phyloP scores from a whole-genome alignment of 2,888 invertebrate genomes.

The Noctua comes region DNA sequence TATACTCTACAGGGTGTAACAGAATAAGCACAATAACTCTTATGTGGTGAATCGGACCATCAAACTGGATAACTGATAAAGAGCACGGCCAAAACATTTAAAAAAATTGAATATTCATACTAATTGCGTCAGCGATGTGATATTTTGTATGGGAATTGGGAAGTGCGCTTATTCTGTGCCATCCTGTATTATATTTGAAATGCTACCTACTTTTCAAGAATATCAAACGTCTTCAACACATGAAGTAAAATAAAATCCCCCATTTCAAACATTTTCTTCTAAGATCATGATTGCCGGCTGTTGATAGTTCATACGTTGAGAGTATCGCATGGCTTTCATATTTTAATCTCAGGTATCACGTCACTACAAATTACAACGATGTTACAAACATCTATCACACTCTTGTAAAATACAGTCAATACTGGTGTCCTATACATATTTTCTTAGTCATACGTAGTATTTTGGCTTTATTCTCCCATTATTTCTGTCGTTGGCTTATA shows the following conservation, averaged over 20 bases:
- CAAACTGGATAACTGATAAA: background rate
- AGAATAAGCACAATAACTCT: background rate
- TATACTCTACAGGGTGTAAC: background rate
- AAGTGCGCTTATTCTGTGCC: background rate
- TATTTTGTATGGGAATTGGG: background rate
- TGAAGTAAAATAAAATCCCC: background rate
- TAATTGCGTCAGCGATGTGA: background rate
- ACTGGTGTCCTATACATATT: background rate
- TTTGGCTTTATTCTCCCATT: background rate
- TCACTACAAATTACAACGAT: conserved; percentile 23
- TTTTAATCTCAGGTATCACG: conserved; percentile 44
- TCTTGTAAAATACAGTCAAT: conserved; percentile 10
- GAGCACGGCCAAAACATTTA: background rate
- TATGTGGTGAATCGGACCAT: background rate
- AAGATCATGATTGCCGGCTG: background rate
- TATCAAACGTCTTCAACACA: conserved; percentile 29
- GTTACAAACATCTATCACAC: conserved; percentile 22
- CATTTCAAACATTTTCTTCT: conserved; percentile 5
- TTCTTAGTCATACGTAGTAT: conserved; percentile 1
- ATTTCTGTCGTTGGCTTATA: background rate
- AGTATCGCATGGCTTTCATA: conserved; percentile 17
- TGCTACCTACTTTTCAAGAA: conserved; percentile 14
- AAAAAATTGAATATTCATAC: background rate
- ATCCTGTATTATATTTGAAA: conserved; percentile 8
- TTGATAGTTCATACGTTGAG: conserved; percentile 39